These are phyloP conservation scores for Falco concolor DNA, from an alignment of 2,797 vertebrate genomes.

Conservation along the genomic window DNA sequence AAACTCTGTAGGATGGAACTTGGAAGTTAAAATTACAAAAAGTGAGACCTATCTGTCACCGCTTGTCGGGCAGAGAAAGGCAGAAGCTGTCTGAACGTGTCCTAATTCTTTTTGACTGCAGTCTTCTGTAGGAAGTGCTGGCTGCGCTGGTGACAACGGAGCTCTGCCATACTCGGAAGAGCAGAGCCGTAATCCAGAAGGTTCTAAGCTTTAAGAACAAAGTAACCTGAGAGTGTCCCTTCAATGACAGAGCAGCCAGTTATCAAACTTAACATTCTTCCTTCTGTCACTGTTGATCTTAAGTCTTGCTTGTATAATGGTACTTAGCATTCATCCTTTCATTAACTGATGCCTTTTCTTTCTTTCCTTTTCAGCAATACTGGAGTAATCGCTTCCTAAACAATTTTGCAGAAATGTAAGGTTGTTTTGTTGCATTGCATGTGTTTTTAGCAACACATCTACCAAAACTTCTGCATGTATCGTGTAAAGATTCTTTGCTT, in stretches of 20 bases:
- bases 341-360: slow-evolving; percentile 73
- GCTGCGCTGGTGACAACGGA: neutral
- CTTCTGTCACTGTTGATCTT: slow-evolving; percentile 65
- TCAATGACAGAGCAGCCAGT: slow-evolving; percentile 13
- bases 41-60: neutral
- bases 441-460: slow-evolving; percentile 81
- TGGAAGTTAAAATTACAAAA: neutral
- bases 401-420: slow-evolving; percentile 83
- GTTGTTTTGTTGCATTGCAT: slow-evolving; percentile 83
- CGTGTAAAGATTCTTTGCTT: slow-evolving; percentile 70
- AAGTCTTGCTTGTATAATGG: slow-evolving; percentile 62
- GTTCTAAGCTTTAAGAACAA: neutral
- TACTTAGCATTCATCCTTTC: slow-evolving; percentile 61
- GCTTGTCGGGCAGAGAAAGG: neutral
- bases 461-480: slow-evolving; percentile 79
- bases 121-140: neutral
- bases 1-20: accelerated
- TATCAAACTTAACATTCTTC: slow-evolving; percentile 30
- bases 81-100: neutral
- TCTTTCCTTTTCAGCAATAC: slow-evolving; percentile 82
- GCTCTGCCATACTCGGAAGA: neutral
- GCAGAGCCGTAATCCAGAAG: neutral
- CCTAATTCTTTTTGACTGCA: neutral
- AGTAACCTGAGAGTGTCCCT: slow-evolving; percentile 61
- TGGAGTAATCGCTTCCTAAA: slow-evolving; percentile 84